Conservation (phyloP, 2,888 invertebrate species). For the Xanthorhoe spadicearia region DNA sequence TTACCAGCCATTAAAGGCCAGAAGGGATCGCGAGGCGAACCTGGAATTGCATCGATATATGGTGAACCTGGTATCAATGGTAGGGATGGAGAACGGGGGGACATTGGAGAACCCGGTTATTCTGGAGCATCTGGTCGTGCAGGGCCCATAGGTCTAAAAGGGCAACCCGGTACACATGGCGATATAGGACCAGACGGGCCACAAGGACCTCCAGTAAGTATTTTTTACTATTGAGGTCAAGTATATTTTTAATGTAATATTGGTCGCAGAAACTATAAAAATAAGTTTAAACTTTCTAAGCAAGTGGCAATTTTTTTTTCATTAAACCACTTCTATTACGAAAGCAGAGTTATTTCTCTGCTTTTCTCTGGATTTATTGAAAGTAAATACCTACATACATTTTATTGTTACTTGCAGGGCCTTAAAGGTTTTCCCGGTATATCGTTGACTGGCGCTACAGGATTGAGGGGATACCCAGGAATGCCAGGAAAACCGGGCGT, state of each 20-base stretch:
- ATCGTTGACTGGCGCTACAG: slow-evolving; percentile 86
- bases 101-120: slow-evolving; percentile 84
- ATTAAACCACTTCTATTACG: too few species aligned
- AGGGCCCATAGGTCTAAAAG: slow-evolving; percentile 77
- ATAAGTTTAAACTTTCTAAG: too few species aligned
- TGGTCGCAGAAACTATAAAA: too few species aligned
- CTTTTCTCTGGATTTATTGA: too few species aligned
- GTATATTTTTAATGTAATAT: too few species aligned
- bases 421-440: slow-evolving; percentile 73
- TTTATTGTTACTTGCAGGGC: slow-evolving; percentile 58
- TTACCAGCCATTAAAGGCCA: slow-evolving; percentile 85
- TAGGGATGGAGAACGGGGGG: slow-evolving; percentile 77
- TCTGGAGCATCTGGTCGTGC: slow-evolving; percentile 82
- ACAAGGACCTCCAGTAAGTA: slow-evolving; percentile 81
- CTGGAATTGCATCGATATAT: slow-evolving; percentile 75
- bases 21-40: slow-evolving; percentile 80
- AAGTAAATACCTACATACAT: too few species aligned
- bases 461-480: slow-evolving; percentile 89
- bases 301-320: too few species aligned
- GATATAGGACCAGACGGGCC: slow-evolving; percentile 84
- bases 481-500: slow-evolving; percentile 87
- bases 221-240: background rate
- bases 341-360: too few species aligned
- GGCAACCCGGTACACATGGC: slow-evolving; percentile 78
- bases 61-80: slow-evolving; percentile 74